phyloP scores from a whole-genome alignment of 2,888 invertebrate species.

The Brachyopa scutellaris region DNA sequence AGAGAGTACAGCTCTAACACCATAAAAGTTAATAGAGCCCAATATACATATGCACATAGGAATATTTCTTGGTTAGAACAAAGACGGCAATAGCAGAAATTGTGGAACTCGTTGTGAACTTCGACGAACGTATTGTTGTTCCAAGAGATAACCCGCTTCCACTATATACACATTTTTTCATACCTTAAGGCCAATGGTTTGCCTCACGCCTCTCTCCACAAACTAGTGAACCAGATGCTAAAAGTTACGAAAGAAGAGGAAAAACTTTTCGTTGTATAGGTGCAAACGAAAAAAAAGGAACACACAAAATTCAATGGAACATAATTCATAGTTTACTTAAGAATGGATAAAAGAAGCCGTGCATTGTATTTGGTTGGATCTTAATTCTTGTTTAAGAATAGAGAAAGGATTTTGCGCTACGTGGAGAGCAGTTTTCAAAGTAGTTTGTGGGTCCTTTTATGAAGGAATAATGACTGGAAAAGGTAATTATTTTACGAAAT shows the following conservation, averaged over 20 bases:
- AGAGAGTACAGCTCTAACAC: conserved; percentile 6
- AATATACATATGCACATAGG: too few species aligned
- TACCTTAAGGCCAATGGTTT: not conserved
- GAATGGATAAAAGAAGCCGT: not conserved
- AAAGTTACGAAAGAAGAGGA: not conserved
- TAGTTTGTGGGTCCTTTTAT: not conserved
- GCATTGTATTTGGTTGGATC: not conserved
- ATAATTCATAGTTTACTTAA: not conserved
- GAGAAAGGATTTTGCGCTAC: not conserved
- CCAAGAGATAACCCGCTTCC: not conserved
- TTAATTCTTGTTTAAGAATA: not conserved
- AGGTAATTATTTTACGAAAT: too few species aligned
- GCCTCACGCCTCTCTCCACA: too few species aligned
- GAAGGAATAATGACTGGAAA: not conserved
- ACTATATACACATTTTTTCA: too few species aligned
- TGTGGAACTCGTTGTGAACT: not conserved
- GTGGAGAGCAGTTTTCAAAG: not conserved
- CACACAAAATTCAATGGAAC: conserved; percentile 8
- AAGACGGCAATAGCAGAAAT: not conserved
- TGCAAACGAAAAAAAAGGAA: not conserved
- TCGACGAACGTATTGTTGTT: conserved; percentile 6
- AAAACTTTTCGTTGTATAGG: not conserved
- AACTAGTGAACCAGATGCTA: conserved; percentile 19
- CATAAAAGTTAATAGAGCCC: conserved; percentile 41
- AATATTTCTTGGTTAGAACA: conserved; percentile 30